Percentiles rank a stretch among this genome's conserved stretches.
These are phyloP conservation scores for Drosophila busckii DNA, from an alignment of 1,140 invertebrate genomes.

Conservation along the genomic window DNA sequence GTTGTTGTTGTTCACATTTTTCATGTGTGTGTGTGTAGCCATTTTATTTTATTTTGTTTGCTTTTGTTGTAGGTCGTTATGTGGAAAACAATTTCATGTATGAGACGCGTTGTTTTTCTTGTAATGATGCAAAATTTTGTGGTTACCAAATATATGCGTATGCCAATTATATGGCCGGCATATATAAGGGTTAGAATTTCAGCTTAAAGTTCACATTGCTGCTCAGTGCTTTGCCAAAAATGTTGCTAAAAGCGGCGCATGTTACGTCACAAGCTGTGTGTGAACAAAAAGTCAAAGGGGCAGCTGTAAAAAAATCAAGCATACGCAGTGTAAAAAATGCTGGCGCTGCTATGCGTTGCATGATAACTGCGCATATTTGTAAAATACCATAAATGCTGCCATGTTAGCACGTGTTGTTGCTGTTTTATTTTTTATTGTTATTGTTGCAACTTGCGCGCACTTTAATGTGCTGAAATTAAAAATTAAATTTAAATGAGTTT, in stretches of 20 bases:
- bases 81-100: slow-evolving; percentile 70
- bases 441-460: slow-evolving; percentile 13
- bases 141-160: slow-evolving; percentile 62
- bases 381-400: slow-evolving; percentile 49
- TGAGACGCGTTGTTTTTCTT: slow-evolving; percentile 20
- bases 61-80: slow-evolving; percentile 52
- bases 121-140: slow-evolving; percentile 58
- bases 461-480: slow-evolving; percentile 57
- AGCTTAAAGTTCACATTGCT: too few species aligned
- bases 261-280: slow-evolving; percentile 4
- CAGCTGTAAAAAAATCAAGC: slow-evolving; percentile 46
- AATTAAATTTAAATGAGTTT: slow-evolving; percentile 67
- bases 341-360: slow-evolving; percentile 22
- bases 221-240: too few species aligned
- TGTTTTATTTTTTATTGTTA: slow-evolving; percentile 7
- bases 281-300: slow-evolving; percentile 20
- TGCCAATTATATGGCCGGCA: too few species aligned
- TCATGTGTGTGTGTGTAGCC: slow-evolving; percentile 19
- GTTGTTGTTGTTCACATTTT: too few species aligned
- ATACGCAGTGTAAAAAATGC: slow-evolving; percentile 47
- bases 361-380: slow-evolving; percentile 37
- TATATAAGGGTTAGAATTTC: too few species aligned
- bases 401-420: slow-evolving; percentile 11
- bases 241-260: slow-evolving; percentile 6
- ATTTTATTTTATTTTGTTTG: slow-evolving; percentile 28